Evolutionary conservation across 2,113 vertebrate species (phyloP).

Genomic region (Rhagologus leucostigma): DNA sequence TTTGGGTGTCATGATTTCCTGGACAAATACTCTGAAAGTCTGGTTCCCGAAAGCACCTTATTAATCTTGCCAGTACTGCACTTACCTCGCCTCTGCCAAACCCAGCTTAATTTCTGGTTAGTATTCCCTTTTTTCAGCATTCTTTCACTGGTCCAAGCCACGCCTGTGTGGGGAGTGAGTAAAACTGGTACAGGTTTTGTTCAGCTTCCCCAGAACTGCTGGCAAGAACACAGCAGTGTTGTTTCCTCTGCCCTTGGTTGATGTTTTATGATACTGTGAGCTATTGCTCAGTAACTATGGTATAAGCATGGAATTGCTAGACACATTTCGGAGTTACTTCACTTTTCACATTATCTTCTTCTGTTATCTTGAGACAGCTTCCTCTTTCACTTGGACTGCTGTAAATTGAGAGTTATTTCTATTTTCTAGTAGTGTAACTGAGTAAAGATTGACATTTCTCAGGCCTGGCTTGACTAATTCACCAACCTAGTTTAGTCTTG

Average conservation of each 20-base stretch:
- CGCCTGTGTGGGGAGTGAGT: neutral
- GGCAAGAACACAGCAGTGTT: neutral
- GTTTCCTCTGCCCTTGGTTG: neutral
- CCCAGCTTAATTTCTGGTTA: neutral
- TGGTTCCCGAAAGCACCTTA: neutral
- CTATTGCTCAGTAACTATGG: neutral
- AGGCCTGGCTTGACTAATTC: neutral
- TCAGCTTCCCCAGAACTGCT: neutral
- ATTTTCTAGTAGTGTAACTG: neutral
- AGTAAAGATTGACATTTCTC: neutral
- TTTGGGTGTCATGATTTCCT: neutral
- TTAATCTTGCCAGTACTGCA: neutral
- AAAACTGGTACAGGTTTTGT: neutral
- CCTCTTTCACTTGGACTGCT: neutral
- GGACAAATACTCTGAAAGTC: neutral
- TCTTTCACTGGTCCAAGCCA: neutral
- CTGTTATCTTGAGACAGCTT: neutral
- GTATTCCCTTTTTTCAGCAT: neutral
- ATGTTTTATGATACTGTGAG: neutral
- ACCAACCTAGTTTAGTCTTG: neutral
- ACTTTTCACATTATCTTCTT: neutral
- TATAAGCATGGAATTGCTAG: neutral
- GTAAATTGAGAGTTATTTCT: neutral
- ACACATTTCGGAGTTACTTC: neutral
- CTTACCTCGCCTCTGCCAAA: neutral